Evolutionary conservation across 2,113 vertebrate genomes (phyloP), one percentile per base, ranked within the genome.

Genomic region (Zeus faber): DNA sequence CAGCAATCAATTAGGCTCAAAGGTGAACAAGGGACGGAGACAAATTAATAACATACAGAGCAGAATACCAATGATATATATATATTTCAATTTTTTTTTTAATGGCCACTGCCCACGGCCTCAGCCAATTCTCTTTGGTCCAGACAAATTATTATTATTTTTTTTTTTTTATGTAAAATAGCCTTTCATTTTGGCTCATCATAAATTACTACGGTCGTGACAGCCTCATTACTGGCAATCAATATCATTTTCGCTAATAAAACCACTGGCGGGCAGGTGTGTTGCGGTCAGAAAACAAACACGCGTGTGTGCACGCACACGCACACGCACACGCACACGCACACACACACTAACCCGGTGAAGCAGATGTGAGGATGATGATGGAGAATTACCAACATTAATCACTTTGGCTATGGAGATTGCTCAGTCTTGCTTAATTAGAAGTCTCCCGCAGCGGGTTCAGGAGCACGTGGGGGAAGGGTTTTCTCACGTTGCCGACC

Each of bases 171-270:
- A n/a, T n/a, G n/a, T n/a, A n/a, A n/a, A n/a, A n/a, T n/a, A 49
- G 45, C 45, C 33, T n/a, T 14, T 51, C 70, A 14, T n/a, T 20
- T 62, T 58, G 48, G 21, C 29, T 56, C 56, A 62, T 77, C 49
- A 67, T 65, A 59, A 72, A 72, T 58, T 69, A 29, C 37, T 53
- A 68, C 7, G 23, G 43, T 48, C 50, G 53, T 44, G 77, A 61
- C 63, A 77, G 50, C 47, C 54, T 79, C 58, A 74, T 80, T 73
- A 71, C 44, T 55, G 53, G 41, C 58, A 70, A 79, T 77, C 76
- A 58, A 80, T 79, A 66, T 51, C 1, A 63, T 72, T 67, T 39
- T 4, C 37, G 43, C 61, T 45, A 56, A 73, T 71, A 49, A 65
- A 74, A 56, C 13, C 1, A 13, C 24, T 35, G 46, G 50, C 39